Conservation (phyloP, 2,888 invertebrate species). For the Agonopterix heracliana region DNA sequence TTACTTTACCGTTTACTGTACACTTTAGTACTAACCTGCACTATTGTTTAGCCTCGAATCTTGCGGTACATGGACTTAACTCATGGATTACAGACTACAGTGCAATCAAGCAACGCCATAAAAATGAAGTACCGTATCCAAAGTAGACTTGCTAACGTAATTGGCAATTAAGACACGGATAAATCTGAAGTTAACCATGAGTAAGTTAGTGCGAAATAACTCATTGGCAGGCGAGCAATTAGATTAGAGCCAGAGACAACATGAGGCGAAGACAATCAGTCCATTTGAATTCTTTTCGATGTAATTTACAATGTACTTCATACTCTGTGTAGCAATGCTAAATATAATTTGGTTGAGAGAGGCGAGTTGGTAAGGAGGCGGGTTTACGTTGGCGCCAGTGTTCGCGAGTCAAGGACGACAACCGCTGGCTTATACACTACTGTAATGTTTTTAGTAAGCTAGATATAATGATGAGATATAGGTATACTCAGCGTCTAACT, state of each 20-base stretch:
- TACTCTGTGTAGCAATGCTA: slow-evolving; percentile 32
- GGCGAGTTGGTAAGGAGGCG: slow-evolving; percentile 9
- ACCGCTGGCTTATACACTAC: slow-evolving; percentile 23
- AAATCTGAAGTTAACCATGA: background rate
- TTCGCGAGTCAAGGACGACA: slow-evolving; percentile 52
- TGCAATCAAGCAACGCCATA: background rate
- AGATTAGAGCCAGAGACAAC: background rate
- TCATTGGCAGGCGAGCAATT: background rate
- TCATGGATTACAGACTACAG: background rate
- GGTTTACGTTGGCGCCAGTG: slow-evolving; percentile 40
- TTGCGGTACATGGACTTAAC: background rate
- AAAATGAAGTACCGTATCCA: background rate
- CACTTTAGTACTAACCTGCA: slow-evolving; percentile 21
- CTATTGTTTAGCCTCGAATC: slow-evolving; percentile 28
- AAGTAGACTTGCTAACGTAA: too few relatives aligned
- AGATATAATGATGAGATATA: too few relatives aligned
- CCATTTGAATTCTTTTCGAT: slow-evolving; percentile 30
- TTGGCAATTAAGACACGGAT: background rate
- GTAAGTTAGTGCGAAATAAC: slow-evolving; percentile 5
- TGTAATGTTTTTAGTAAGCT: slow-evolving; percentile 19
- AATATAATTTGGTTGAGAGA: slow-evolving; percentile 33
- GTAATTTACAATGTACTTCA: slow-evolving; percentile 37
- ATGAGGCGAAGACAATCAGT: slow-evolving; percentile 7
- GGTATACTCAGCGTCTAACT: too few relatives aligned
- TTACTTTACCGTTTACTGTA: slow-evolving; percentile 48